Percentiles rank a stretch among this genome's conserved stretches.
phyloP scores from a whole-genome alignment of 2,888 invertebrate species.

The Lepidocyrtoides sp. region DNA sequence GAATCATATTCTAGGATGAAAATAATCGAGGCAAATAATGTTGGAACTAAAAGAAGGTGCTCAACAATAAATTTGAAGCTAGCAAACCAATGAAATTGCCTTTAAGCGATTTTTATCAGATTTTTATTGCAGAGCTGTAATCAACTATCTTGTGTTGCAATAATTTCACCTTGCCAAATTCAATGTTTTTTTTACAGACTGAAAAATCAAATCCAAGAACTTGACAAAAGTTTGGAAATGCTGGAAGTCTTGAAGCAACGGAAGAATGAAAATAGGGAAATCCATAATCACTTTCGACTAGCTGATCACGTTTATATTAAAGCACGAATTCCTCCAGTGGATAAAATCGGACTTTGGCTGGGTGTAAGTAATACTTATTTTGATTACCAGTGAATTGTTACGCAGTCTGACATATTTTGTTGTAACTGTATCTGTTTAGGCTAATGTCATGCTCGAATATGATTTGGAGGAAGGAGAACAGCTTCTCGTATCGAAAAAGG shows the following conservation, averaged over 20 bases:
- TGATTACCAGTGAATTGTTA: no score
- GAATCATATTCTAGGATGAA: slow-evolving; percentile 98
- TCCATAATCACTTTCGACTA: slow-evolving; percentile 96
- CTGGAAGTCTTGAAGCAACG: slow-evolving; percentile 95
- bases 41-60: slow-evolving; percentile 93
- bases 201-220: slow-evolving; percentile 97
- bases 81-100: no score
- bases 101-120: no score
- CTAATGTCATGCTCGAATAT: slow-evolving; percentile 99
- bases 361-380: slow-evolving; percentile 87
- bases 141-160: not conserved
- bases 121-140: no score
- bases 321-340: slow-evolving; percentile 95
- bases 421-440: slow-evolving; percentile 86
- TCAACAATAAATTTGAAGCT: slow-evolving; percentile 26
- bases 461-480: slow-evolving; percentile 95
- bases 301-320: slow-evolving; percentile 97
- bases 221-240: slow-evolving; percentile 96
- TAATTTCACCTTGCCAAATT: not conserved
- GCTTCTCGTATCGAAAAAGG: slow-evolving; percentile 90
- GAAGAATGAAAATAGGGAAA: slow-evolving; percentile 90
- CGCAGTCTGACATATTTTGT: not conserved
- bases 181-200: slow-evolving; percentile 87
- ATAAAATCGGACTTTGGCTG: slow-evolving; percentile 92
- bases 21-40: slow-evolving; percentile 97